Base-by-base conservation (phyloP, 2,888 invertebrate genomes). In the Hirtodrosophila alboralis region DNA sequence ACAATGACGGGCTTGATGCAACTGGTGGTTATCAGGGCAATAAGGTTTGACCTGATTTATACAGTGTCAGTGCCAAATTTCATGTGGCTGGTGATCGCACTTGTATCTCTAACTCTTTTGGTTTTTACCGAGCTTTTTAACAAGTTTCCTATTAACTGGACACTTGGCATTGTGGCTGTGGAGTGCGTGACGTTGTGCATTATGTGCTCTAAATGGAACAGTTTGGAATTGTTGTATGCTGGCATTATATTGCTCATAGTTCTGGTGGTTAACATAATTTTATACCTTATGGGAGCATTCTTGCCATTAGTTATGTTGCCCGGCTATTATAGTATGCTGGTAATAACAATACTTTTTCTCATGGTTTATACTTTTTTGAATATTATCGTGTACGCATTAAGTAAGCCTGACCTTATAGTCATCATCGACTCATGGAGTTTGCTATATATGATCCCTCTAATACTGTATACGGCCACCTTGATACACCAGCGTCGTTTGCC, bases 141-240 rank as follows among this genome's bases (percentile, higher is more conserved):
- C 7, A 34, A 41, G 2, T 52, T 40, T 23, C 75, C 81, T n/a
- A 4, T 74, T 14, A 77, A 74, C 14, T 67, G 64, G 60, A 37
- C 59, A 1, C 37, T 77, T 4, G 57, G 38, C 5, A 0, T 47
- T 3, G 26, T 76, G 1, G 31, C 45, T 2, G 33, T 59, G 10
- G 71, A 80, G 10, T n/a, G 41, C 3, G 13, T 48, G 0, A 45
- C 64, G 0, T 2, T 71, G 1, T 56, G 56, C 16, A 47, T 56
- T 1, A n/a, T 57, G 2, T 30, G 37, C 7, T 23, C 28, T 9
- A 27, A 31, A 4, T 76, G 77, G 70, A 23, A 13, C 5, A 2
- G 4, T 0, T 1, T 65, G 2, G 0, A 27, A 0, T 0, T 6
- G 0, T 0, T 0, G 1, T 7, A 44, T 48, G 26, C 53, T 1